Evolutionary conservation across 1,140 invertebrate species (phyloP), one percentile per base, ranked within the genome.

Genomic region (Procambarus clarkii): DNA sequence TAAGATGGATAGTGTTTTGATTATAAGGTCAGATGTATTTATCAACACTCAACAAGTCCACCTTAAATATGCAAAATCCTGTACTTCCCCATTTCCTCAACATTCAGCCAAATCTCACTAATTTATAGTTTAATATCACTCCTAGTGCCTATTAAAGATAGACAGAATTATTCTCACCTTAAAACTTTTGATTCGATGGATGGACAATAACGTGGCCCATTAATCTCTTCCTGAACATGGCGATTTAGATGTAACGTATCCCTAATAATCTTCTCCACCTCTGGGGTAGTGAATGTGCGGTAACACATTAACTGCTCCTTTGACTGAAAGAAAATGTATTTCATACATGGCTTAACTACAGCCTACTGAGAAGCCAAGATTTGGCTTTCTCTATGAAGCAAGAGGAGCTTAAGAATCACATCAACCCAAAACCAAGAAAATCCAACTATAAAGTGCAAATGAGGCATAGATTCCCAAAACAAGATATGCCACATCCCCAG

Each of bases 181-280:
- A 98, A 92, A 50, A 98, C 95, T 95, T 99, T 99, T 24, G 98
- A 97, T 94, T 99, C 98, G 92, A 99, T 97, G 3, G 98, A 99
- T 0, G 98, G 98, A 94, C 98, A 99, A 94, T 98, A 98, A 69
- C 97, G 95, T 1, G 97, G 98, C 69, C 98, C 97, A 54, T 95
- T 96, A 11, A 96, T 94, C 94, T 98, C 97, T 94, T 98, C 97
- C 11, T 95, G 96, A 0, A 99, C 96, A 95, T 98, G 98, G 60
- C 96, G 95, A 94, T 98, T 98, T 7, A 96, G 94, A 94, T 98
- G 97, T 48, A 98, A 93, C 95, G 98, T 98, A 34, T 97, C 95
- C 82, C 95, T 95, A 8, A 99, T 96, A 85, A 99, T 96, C 93
- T 96, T 95, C 46, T 96, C 96, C 0, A 98, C 96, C 71, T 94